phyloP scores from a whole-genome alignment of 2,888 invertebrate genomes.

The Drosophila anomelani region DNA sequence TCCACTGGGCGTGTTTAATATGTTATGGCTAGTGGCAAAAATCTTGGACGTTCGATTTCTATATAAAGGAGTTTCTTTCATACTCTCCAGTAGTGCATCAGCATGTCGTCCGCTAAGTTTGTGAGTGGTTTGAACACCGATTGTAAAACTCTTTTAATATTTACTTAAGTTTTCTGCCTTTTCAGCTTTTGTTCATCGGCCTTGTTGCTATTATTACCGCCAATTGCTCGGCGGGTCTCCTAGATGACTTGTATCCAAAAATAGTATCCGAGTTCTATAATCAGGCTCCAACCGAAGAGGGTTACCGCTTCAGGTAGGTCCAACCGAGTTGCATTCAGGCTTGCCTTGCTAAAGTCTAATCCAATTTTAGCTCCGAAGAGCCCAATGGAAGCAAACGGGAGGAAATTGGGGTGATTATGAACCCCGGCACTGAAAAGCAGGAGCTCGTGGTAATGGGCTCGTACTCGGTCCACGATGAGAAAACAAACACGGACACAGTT shows the following conservation, averaged over 20 bases:
- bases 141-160: too few species aligned
- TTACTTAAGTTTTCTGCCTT: neutral
- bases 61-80: neutral
- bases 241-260: slow-evolving; percentile 77
- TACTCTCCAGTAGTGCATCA: neutral
- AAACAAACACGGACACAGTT: slow-evolving; percentile 79
- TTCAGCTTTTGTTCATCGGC: slow-evolving; percentile 68
- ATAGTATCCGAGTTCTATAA: slow-evolving; percentile 77
- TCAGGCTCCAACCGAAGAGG: slow-evolving; percentile 79
- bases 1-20: neutral
- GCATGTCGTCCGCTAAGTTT: slow-evolving; percentile 1
- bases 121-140: neutral
- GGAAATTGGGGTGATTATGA: slow-evolving; percentile 83
- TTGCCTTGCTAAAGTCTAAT: neutral
- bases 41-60: neutral
- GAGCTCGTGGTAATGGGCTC: slow-evolving; percentile 83
- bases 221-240: slow-evolving; percentile 68
- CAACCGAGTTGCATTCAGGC: neutral
- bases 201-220: slow-evolving; percentile 68
- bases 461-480: slow-evolving; percentile 78
- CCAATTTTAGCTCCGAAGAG: slow-evolving; percentile 71
- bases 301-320: slow-evolving; percentile 82
- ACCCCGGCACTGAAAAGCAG: slow-evolving; percentile 82
- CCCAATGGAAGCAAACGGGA: slow-evolving; percentile 83
- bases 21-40: neutral